phyloP scores from a whole-genome alignment of 2,113 vertebrate species.

The Strix uralensis region DNA sequence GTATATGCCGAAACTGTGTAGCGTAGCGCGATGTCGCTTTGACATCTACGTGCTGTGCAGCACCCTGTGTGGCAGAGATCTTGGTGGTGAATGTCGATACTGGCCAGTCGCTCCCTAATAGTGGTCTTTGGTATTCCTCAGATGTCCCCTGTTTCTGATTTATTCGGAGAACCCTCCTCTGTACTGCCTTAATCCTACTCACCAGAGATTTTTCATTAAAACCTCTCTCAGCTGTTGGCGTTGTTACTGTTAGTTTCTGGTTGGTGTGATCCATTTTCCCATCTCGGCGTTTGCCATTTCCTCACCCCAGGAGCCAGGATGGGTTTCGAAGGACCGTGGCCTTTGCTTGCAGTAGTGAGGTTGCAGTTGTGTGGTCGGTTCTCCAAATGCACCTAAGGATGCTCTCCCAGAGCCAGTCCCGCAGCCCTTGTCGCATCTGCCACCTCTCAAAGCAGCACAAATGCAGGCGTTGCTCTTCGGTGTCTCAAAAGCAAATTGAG shows the following conservation, averaged over 20 bases:
- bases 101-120: background rate
- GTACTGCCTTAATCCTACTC: background rate
- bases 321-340: background rate
- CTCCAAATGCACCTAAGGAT: fast-evolving
- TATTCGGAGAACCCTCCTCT: background rate
- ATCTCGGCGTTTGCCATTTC: background rate
- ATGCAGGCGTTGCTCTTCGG: background rate
- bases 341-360: fast-evolving
- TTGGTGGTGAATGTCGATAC: fast-evolving
- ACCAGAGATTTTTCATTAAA: background rate
- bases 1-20: fast-evolving
- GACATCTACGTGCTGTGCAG: fast-evolving
- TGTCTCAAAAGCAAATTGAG: background rate
- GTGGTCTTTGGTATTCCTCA: background rate
- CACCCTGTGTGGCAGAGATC: background rate
- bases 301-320: fast-evolving
- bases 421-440: fast-evolving
- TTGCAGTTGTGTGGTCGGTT: background rate
- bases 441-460: fast-evolving
- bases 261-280: background rate
- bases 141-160: background rate
- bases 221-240: background rate
- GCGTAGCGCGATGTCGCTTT: fast-evolving
- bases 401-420: fast-evolving
- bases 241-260: background rate